Base-by-base conservation (phyloP, 2,113 vertebrate species). In the Halcyon senegalensis region DNA sequence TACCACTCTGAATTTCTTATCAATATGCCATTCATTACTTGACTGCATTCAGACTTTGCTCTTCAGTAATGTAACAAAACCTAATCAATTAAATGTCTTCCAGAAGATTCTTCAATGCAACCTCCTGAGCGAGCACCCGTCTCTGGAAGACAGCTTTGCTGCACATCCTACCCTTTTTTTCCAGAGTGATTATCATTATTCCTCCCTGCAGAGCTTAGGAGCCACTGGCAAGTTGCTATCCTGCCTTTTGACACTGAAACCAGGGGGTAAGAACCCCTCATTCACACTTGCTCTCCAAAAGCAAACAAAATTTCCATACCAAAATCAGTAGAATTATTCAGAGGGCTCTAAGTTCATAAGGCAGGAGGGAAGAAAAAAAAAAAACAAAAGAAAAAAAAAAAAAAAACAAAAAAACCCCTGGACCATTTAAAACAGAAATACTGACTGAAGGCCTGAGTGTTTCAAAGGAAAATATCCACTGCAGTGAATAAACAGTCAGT, bases 1-100 rank as follows among this genome's bases (percentile, higher is more conserved):
- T 91, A 93, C 89, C 53, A 91, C 94, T 96, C 96, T 64, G 92
- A 96, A 86, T 93, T 94, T 95, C 97, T 96, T 97, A 89, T 94
- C 95, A 89, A 96, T 91, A 90, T 92, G 87, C 96, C 94, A 89
- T 85, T 96, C 90, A 96, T 94, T 95, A 86, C 93, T 91, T 46
- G 72, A 95, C 96, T 78, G 95, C 93, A 93, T 91, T 94, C 60
- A 97, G 95, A 95, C 96, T 94, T 69, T 73, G 85, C 85, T 93
- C 94, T 93, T 94, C 92, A 89, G 97, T 84, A 91, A 89, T 75
- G 91, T 89, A 97, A 94, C 90, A 95, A 95, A 97, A 97, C 86
- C 89, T 83, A 69, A 96, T 96, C 69, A 75, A 97, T 78, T 90
- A 50, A 93, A 74, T 0, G 0, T 91, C 93, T 97, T 96, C 73